Conservation (phyloP, 2,888 invertebrate species). For the Thymelicus sylvestris region DNA sequence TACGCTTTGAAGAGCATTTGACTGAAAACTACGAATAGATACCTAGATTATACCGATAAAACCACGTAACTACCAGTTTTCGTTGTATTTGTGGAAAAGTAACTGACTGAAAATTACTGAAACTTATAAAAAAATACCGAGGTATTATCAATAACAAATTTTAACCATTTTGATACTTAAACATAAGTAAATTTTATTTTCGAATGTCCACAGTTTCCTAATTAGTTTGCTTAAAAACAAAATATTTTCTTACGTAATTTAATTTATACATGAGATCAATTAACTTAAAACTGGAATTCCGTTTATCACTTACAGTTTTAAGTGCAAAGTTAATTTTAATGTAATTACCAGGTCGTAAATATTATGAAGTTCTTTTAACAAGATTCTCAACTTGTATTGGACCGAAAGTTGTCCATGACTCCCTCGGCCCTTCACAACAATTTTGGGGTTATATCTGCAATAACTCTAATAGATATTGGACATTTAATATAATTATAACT, state of each 20-base stretch:
- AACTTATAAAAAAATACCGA: background rate
- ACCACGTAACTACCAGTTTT: background rate
- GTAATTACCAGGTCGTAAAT: background rate
- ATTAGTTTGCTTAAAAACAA: constrained; percentile 13
- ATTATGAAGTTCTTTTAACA: background rate
- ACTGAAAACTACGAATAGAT: background rate
- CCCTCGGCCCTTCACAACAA: no score
- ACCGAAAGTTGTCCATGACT: background rate
- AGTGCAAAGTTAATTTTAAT: background rate
- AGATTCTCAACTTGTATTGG: background rate
- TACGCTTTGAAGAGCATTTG: background rate
- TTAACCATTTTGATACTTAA: background rate
- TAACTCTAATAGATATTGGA: background rate
- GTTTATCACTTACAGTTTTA: constrained; percentile 6
- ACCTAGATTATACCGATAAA: background rate
- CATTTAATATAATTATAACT: background rate
- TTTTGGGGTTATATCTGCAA: no score
- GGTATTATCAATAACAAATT: background rate
- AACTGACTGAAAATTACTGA: background rate
- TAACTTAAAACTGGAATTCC: constrained; percentile 22
- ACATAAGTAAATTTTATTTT: background rate
- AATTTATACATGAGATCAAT: constrained; percentile 26
- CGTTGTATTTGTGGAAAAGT: background rate
- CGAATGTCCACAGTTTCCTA: background rate
- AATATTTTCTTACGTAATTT: constrained; percentile 7